Evolutionary conservation across 2,888 invertebrate genomes (phyloP).

Genomic region (Craniophora ligustri): DNA sequence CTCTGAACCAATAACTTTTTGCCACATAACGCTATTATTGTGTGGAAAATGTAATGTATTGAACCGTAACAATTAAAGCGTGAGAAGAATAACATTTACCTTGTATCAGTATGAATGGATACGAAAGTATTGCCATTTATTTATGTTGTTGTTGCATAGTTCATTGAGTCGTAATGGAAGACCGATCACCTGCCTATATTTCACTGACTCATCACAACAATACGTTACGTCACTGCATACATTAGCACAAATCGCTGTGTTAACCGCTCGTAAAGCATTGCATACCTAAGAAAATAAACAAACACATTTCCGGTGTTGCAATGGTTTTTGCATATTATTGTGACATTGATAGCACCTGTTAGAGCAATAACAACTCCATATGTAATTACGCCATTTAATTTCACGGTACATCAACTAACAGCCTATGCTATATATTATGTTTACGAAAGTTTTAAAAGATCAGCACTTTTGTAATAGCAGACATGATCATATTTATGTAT

Average conservation of each 20-base stretch:
- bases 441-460: slow-evolving; percentile 36
- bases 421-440: slow-evolving; percentile 31
- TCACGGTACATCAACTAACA: slow-evolving; percentile 49
- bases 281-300: slow-evolving; percentile 48
- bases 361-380: slow-evolving; percentile 32
- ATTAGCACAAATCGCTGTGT: slow-evolving; percentile 51
- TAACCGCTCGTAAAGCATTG: slow-evolving; percentile 47
- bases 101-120: slow-evolving; percentile 40
- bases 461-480: slow-evolving; percentile 16
- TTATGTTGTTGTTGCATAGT: slow-evolving; percentile 23
- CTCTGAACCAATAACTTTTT: slow-evolving; percentile 51
- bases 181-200: slow-evolving; percentile 45
- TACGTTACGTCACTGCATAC: slow-evolving; percentile 58
- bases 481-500: neutral
- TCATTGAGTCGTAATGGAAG: slow-evolving; percentile 39
- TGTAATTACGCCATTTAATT: slow-evolving; percentile 50
- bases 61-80: slow-evolving; percentile 51
- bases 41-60: slow-evolving; percentile 49
- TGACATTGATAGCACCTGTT: slow-evolving; percentile 43
- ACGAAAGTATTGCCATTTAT: slow-evolving; percentile 37
- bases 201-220: slow-evolving; percentile 63
- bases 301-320: slow-evolving; percentile 60
- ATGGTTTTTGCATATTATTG: slow-evolving; percentile 38
- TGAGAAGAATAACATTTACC: slow-evolving; percentile 49
- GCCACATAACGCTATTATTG: slow-evolving; percentile 32